phyloP scores from a whole-genome alignment of 2,797 vertebrate species.

The Eidolon dupreanum region DNA sequence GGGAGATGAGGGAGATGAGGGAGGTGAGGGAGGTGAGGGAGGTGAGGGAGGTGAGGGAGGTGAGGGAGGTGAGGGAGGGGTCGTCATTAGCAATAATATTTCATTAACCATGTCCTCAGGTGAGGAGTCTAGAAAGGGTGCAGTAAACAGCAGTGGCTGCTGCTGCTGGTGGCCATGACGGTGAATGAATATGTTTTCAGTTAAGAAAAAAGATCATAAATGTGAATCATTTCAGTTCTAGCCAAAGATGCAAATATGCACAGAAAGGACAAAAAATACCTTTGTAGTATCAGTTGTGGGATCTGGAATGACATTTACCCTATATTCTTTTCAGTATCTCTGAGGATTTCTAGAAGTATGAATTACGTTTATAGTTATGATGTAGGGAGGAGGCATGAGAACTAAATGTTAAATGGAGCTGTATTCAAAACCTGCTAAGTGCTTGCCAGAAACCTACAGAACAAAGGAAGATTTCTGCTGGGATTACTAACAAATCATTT shows the following conservation, averaged over 20 bases:
- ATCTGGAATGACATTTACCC: background rate
- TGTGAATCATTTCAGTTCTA: background rate
- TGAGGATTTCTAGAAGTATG: background rate
- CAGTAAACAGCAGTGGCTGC: background rate
- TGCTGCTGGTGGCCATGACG: background rate
- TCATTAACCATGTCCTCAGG: background rate
- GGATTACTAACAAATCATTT: too few species aligned
- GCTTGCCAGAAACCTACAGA: too few species aligned
- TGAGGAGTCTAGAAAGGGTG: background rate
- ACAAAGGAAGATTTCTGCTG: too few species aligned
- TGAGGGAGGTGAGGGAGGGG: background rate
- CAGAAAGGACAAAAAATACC: background rate
- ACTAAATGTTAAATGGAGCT: too few species aligned
- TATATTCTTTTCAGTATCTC: background rate
- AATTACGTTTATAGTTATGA: background rate
- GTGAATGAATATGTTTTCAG: background rate
- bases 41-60: accelerated
- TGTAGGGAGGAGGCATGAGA: too few species aligned
- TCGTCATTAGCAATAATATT: background rate
- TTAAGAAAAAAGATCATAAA: background rate
- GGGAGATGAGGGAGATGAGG: too few species aligned
- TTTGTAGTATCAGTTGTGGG: background rate
- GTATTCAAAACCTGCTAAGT: too few species aligned
- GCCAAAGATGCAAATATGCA: background rate
- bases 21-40: accelerated